phyloP scores from a whole-genome alignment of 2,888 invertebrate genomes.

The Philopedon plagiatum region DNA sequence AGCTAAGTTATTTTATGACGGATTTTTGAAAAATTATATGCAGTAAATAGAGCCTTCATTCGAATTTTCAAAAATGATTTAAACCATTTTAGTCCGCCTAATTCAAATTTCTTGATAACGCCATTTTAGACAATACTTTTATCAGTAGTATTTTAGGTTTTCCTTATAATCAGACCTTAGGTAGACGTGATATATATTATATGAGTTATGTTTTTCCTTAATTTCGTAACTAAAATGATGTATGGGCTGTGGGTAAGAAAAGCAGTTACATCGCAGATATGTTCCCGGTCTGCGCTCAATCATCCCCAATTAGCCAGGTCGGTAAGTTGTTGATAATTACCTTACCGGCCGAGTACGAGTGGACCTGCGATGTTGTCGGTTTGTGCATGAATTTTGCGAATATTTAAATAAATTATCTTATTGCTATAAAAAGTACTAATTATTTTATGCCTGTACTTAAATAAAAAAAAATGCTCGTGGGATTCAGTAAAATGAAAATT shows the following conservation, averaged over 20 bases:
- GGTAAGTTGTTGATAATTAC: conserved; percentile 66
- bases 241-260: conserved; percentile 44
- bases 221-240: conserved; percentile 42
- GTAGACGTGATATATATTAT: not conserved
- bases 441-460: no score
- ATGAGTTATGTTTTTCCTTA: conserved; percentile 32
- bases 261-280: conserved; percentile 46
- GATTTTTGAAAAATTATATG: no score
- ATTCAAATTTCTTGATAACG: no score
- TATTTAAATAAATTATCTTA: not conserved
- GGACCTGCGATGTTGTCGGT: conserved; percentile 43
- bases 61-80: no score
- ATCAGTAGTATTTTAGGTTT: not conserved
- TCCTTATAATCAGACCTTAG: not conserved
- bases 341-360: conserved; percentile 58
- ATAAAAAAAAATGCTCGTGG: no score
- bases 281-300: conserved; percentile 63
- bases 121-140: not conserved
- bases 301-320: conserved; percentile 67
- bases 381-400: not conserved
- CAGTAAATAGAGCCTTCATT: no score
- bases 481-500: no score
- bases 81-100: no score
- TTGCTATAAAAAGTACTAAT: no score
- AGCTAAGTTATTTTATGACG: no score